These are phyloP conservation scores for Staurois parvus DNA, from an alignment of 2,797 vertebrate species.

Conservation along the genomic window DNA sequence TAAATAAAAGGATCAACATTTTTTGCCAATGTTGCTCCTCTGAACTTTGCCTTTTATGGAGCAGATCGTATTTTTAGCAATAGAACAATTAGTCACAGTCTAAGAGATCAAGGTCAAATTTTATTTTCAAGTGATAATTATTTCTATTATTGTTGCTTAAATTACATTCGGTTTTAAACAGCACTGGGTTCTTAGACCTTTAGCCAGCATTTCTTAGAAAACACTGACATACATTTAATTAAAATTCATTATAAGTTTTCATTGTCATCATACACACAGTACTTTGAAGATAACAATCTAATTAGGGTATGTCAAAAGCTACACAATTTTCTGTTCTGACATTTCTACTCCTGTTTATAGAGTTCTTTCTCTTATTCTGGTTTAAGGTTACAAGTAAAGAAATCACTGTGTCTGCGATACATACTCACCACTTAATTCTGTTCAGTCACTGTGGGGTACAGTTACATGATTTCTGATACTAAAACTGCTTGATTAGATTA, in stretches of 20 bases:
- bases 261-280: not conserved
- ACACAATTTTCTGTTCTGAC: not conserved
- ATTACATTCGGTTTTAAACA: not conserved
- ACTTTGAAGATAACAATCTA: not conserved
- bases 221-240: constrained; percentile 2
- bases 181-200: not conserved
- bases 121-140: constrained; percentile 14
- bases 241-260: not conserved
- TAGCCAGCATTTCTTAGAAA: not conserved
- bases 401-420: not conserved
- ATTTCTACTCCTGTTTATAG: not conserved
- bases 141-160: constrained; percentile 19
- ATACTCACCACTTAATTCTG: not conserved
- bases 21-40: not conserved
- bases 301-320: not conserved
- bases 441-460: not conserved
- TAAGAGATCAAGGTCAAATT: constrained; percentile 13
- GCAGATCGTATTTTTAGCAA: not conserved
- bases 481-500: no score
- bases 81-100: constrained; percentile 17
- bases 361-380: not conserved
- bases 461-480: no score
- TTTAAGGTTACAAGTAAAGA: not conserved
- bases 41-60: constrained; percentile 15
- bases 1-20: not conserved